These are phyloP conservation scores for Mionectes olivaceus DNA, from an alignment of 2,797 vertebrate genomes.

Conservation along the genomic window DNA sequence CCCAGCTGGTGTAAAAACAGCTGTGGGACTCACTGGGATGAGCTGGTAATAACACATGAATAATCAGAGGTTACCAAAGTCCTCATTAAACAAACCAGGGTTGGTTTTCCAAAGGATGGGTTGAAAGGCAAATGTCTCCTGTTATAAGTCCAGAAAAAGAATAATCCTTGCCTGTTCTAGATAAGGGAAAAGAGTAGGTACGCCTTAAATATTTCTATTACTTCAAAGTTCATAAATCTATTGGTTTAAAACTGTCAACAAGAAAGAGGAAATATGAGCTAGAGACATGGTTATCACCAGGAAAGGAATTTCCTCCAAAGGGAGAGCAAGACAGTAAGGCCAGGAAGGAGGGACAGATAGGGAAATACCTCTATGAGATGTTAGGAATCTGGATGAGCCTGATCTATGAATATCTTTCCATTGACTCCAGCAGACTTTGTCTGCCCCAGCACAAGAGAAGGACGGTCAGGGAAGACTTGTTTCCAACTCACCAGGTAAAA, in stretches of 20 bases:
- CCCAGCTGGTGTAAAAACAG: not conserved
- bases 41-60: not conserved
- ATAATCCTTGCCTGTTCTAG: slow-evolving; percentile 54
- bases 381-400: slow-evolving; percentile 6
- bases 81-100: not conserved
- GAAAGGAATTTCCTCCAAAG: slow-evolving; percentile 75
- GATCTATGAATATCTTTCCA: not conserved
- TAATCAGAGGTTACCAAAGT: not conserved
- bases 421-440: not conserved
- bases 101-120: not conserved
- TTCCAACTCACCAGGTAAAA: not conserved
- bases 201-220: slow-evolving; percentile 81
- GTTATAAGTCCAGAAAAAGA: slow-evolving; percentile 45
- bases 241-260: slow-evolving; percentile 84
- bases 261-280: slow-evolving; percentile 73
- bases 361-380: slow-evolving; percentile 50
- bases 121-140: slow-evolving; percentile 32
- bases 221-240: slow-evolving; percentile 82
- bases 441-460: not conserved
- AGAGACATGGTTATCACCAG: slow-evolving; percentile 76
- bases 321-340: slow-evolving; percentile 55
- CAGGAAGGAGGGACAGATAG: slow-evolving; percentile 47
- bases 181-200: slow-evolving; percentile 73
- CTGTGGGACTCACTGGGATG: not conserved
- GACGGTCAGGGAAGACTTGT: not conserved